Evolutionary conservation across 2,888 invertebrate species (phyloP), one percentile per base, ranked within the genome.

Genomic region (Melinaea menophilus): DNA sequence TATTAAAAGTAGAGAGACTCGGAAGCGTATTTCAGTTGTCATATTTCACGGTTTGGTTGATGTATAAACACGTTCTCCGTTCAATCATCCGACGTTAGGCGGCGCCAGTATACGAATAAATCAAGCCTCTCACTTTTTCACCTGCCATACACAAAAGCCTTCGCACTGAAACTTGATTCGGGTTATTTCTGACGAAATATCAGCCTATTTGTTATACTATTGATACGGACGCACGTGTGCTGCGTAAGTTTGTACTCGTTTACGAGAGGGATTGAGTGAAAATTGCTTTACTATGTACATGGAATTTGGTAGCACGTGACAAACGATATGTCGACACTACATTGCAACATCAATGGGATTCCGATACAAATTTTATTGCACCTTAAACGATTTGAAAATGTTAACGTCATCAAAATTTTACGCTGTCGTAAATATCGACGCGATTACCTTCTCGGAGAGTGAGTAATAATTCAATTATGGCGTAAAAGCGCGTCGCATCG

Each of bases 141-240:
- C 90, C 90, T 90, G 90, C 90, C 90, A 90, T 85, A 86, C 87
- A 90, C 90, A 90, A 90, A 88, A 86, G 89, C 88, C 82, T 87
- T 86, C 85, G 79, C 81, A 85, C 84, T 86, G 87, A 88, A 89
- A 90, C 90, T 89, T 90, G 90, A 90, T 90, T 90, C 88, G 86
- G 88, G 88, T 89, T 90, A 89, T 90, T 90, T 86, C 89, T 88
- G 89, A 88, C 88, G 88, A 88, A 90, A 90, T 89, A 90, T 88
- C 86, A 86, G 88, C 88, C 89, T 88, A 89, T 90, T 90, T 89
- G 89, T 90, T 90, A 89, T 89, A 90, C 88, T 86, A 90, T 90
- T 89, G 88, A 89, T 90, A 88, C 77, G 83, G 79, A 82, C 81
- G 88, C 88, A 88, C 90, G 89, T 89, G 88, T 84, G 81, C 78